Percentiles rank a stretch among this genome's conserved stretches.
phyloP scores from a whole-genome alignment of 2,888 invertebrate genomes.

The Amphimallon solstitiale region DNA sequence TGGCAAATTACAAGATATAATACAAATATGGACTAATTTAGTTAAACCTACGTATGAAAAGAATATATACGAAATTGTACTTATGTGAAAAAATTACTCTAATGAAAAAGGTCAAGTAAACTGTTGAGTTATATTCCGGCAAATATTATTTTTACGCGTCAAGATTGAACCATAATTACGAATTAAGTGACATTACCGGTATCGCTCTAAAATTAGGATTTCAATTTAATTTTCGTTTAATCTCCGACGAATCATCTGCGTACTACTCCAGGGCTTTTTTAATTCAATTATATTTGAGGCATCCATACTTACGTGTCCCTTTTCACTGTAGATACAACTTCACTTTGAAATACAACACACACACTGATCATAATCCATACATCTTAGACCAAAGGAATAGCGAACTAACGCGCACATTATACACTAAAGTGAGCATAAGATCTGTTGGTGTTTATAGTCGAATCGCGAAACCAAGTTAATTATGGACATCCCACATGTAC shows the following conservation, averaged over 20 bases:
- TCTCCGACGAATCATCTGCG: not conserved
- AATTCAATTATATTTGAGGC: not conserved
- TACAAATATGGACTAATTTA: too few relatives aligned
- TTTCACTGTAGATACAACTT: not conserved
- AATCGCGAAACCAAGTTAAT: constrained; percentile 12
- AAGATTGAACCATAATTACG: constrained; percentile 20
- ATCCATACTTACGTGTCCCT: constrained; percentile 3
- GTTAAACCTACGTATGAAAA: too few relatives aligned
- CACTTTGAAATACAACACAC: not conserved
- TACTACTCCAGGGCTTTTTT: not conserved
- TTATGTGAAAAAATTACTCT: not conserved
- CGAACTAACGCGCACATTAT: constrained; percentile 12
- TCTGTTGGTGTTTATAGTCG: constrained; percentile 10
- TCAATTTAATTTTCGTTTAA: constrained; percentile 1
- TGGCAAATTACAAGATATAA: too few relatives aligned
- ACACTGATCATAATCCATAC: constrained; percentile 7
- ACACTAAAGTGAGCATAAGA: constrained; percentile 13
- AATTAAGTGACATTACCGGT: constrained; percentile 10
- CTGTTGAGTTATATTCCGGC: not conserved
- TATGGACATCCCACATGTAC: constrained; percentile 9
- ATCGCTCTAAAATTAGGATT: not conserved
- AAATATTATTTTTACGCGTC: not conserved
- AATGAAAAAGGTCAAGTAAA: constrained; percentile 14
- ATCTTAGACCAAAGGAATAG: constrained; percentile 8
- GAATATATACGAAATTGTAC: too few relatives aligned